phyloP scores from a whole-genome alignment of 2,797 vertebrate genomes.

The Austrolebias charrua region DNA sequence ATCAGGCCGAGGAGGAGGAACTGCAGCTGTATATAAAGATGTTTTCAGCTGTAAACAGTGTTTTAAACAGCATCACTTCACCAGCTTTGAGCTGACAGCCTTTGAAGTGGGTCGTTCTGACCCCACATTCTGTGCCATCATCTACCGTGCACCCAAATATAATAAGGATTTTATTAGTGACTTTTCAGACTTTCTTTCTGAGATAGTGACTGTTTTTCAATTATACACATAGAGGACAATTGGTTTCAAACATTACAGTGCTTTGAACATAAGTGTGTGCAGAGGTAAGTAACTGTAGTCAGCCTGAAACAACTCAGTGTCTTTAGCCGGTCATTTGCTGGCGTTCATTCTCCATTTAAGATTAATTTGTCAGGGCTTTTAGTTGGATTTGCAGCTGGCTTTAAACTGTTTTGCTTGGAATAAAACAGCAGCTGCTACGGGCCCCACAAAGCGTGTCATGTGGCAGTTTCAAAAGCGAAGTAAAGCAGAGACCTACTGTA shows the following conservation, averaged over 20 bases:
- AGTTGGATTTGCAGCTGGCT: conserved; percentile 41
- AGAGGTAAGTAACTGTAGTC: conserved; percentile 12
- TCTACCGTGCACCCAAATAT: too few species aligned
- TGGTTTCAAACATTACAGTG: conserved; percentile 4
- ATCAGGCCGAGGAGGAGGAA: too few species aligned
- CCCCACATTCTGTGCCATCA: too few species aligned
- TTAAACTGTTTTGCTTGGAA: conserved; percentile 58
- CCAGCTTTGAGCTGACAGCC: too few species aligned
- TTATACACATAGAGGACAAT: not conserved
- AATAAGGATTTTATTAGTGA: too few species aligned
- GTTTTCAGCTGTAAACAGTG: too few species aligned
- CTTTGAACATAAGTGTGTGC: conserved; percentile 10
- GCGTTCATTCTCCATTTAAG: conserved; percentile 54
- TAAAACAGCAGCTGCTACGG: conserved; percentile 47
- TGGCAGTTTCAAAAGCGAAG: conserved; percentile 54
- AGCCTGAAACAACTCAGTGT: conserved; percentile 14
- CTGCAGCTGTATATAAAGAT: too few species aligned
- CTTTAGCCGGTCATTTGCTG: conserved; percentile 25
- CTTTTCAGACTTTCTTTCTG: too few species aligned
- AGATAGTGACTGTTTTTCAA: too few species aligned
- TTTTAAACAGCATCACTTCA: too few species aligned
- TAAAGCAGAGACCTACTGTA: conserved; percentile 53
- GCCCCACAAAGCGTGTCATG: conserved; percentile 53
- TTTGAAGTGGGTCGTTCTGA: too few species aligned
- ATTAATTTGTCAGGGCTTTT: conserved; percentile 69